A percentile compares a stretch with the other conserved stretches of the same genome.
phyloP scores from a whole-genome alignment of 2,888 invertebrate genomes.

The Plagodis pulveraria region DNA sequence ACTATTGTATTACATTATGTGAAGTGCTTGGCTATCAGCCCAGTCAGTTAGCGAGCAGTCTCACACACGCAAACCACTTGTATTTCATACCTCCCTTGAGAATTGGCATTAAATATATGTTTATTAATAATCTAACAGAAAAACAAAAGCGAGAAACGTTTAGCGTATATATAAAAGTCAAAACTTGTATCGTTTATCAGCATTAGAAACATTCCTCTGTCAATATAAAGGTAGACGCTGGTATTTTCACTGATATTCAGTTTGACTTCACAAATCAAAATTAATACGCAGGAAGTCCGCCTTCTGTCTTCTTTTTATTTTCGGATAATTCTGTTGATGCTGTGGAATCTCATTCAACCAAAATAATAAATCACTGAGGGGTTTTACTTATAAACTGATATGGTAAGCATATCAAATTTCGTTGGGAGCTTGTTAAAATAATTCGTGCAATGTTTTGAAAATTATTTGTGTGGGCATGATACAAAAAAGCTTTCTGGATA shows the following conservation, averaged over 20 bases:
- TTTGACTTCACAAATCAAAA: slow-evolving; percentile 18
- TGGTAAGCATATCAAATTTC: too few species aligned
- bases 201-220: slow-evolving; percentile 11
- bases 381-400: too few species aligned
- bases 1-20: slow-evolving; percentile 26
- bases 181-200: slow-evolving; percentile 11
- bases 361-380: too few species aligned
- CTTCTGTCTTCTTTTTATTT: neutral
- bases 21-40: slow-evolving; percentile 32
- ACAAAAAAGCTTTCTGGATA: too few species aligned
- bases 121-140: slow-evolving; percentile 14
- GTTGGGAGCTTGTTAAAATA: too few species aligned
- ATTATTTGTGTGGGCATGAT: too few species aligned
- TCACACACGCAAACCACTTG: slow-evolving; percentile 15
- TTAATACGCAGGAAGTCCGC: slow-evolving; percentile 8
- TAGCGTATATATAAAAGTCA: slow-evolving; percentile 11
- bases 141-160: slow-evolving; percentile 10
- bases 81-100: slow-evolving; percentile 18
- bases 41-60: slow-evolving; percentile 19
- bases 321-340: slow-evolving; percentile 1
- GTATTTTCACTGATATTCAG: slow-evolving; percentile 1
- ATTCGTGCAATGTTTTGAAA: too few species aligned
- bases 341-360: neutral
- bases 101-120: slow-evolving; percentile 16
- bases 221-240: neutral